These are phyloP conservation scores for Aleiodes sp. DNA, from an alignment of 1,140 invertebrate species.

Conservation along the genomic window DNA sequence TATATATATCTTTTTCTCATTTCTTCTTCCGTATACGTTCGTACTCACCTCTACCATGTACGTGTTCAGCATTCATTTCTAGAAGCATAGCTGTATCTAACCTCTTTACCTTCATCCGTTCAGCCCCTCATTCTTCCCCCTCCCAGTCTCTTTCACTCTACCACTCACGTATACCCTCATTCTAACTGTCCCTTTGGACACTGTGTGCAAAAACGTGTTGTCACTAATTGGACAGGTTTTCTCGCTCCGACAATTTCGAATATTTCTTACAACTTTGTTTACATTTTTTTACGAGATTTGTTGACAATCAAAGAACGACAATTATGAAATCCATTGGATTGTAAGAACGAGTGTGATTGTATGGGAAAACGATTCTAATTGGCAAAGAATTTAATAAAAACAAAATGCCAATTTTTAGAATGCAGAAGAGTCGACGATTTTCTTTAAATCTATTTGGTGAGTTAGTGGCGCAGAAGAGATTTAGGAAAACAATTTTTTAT, in stretches of 20 bases:
- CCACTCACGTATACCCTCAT: background rate
- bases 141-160: background rate
- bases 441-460: too few relatives aligned
- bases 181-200: background rate
- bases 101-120: conserved; percentile 12
- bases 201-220: background rate
- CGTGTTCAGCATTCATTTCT: conserved; percentile 1
- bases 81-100: background rate
- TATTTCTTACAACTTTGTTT: background rate
- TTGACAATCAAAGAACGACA: background rate
- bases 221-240: conserved; percentile 8
- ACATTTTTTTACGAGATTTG: too few relatives aligned
- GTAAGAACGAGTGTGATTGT: too few relatives aligned
- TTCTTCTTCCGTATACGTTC: background rate
- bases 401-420: too few relatives aligned
- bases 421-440: too few relatives aligned
- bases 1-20: background rate
- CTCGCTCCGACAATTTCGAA: background rate
- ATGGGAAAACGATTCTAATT: too few relatives aligned
- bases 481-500: too few relatives aligned
- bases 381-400: too few relatives aligned
- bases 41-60: background rate
- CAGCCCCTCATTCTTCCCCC: too few relatives aligned
- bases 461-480: too few relatives aligned
- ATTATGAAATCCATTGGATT: too few relatives aligned